Evolutionary conservation across 1,140 invertebrate species (phyloP), one percentile per base, ranked within the genome.

Genomic region (Gonatopus flavifemur): DNA sequence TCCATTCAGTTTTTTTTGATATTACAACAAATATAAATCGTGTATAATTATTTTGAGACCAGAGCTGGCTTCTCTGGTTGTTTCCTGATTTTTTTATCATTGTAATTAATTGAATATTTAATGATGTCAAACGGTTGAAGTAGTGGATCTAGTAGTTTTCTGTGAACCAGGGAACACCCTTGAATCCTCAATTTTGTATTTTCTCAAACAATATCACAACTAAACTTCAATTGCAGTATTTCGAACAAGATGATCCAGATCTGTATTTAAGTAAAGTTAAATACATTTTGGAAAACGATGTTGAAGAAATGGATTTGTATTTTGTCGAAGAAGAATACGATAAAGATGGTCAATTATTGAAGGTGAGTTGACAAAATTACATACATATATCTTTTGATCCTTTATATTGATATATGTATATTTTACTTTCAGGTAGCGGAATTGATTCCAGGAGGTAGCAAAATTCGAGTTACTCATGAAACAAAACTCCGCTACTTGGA

Each of bases 191-290:
- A n/a, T n/a, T n/a, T n/a, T n/a, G n/a, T n/a, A n/a, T n/a, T n/a
- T n/a, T n/a, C n/a, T n/a, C n/a, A n/a, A n/a, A n/a, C n/a, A n/a
- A n/a, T n/a, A n/a, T n/a, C n/a, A n/a, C n/a, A n/a, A n/a, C n/a
- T n/a, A n/a, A n/a, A n/a, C 28, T n/a, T 39, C 8, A n/a, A 35
- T 48, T 53, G 19, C 72, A 91, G 87, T 94, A 96, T 77, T 97
- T 97, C 78, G 93, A 96, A 68, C 92, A 94, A 78, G 94, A 97
- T 69, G 94, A 96, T 77, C 94, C 94, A 0, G 93, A 96, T 72
- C 77, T 96, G 19, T 96, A 94, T 72, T 79, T 94, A 41, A 88
- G 88, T 10, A 96, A 96, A 80, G 87, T 97, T 12, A 93, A 93
- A 69, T 96, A 93, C 72, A 90, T 97, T 41, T 74, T 94, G 45